A percentile compares a stretch with the other conserved stretches of the same genome.
phyloP scores from a whole-genome alignment of 2,797 vertebrate species.

The Crenuchus spilurus region DNA sequence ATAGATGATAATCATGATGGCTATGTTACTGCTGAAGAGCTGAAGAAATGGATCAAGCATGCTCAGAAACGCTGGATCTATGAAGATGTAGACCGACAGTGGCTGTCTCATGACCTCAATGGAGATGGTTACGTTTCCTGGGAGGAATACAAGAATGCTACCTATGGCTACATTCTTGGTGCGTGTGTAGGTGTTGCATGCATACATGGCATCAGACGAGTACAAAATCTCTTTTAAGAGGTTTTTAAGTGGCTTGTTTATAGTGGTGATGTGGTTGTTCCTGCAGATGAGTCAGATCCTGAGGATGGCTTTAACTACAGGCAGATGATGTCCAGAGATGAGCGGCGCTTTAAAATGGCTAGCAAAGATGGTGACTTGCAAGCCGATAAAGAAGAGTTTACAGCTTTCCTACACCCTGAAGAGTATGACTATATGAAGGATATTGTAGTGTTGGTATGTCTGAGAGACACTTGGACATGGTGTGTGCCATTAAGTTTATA shows the following conservation, averaged over 20 bases:
- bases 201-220: too few relatives aligned
- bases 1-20: constrained; percentile 94
- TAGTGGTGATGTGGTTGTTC: not conserved
- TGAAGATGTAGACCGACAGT: constrained; percentile 96
- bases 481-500: not conserved
- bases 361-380: constrained; percentile 85
- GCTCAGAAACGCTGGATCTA: constrained; percentile 98
- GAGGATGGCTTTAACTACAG: constrained; percentile 97
- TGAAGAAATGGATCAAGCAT: constrained; percentile 95
- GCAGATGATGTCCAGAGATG: constrained; percentile 96
- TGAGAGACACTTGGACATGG: not conserved
- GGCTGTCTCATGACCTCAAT: constrained; percentile 96
- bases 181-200: constrained; percentile 51
- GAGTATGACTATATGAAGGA: constrained; percentile 99
- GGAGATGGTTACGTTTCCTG: constrained; percentile 90
- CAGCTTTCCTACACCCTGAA: constrained; percentile 95
- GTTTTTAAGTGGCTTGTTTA: not conserved
- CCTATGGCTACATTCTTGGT: constrained; percentile 96
- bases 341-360: constrained; percentile 95
- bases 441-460: constrained; percentile 91
- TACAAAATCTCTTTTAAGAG: not conserved
- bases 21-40: constrained; percentile 90
- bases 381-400: constrained; percentile 96
- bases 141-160: constrained; percentile 98
- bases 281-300: constrained; percentile 89